Base-by-base conservation (phyloP, 2,888 invertebrate species). In the Cotesia congregata region DNA sequence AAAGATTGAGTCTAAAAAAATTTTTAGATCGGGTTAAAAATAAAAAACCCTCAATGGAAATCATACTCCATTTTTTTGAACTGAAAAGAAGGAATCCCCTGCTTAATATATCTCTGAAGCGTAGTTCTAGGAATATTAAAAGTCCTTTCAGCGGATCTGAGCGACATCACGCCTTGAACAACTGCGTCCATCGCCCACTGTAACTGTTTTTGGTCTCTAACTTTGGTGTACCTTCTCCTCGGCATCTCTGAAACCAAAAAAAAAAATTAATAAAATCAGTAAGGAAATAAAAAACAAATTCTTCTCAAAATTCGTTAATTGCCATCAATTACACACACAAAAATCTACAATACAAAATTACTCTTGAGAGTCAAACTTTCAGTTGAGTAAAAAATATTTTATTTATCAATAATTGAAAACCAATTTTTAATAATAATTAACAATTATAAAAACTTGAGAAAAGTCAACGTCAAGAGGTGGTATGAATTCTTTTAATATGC, bases 121-220 rank as follows among this genome's bases (percentile, higher is more conserved):
- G 84, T 83, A 0, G 87, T 86, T 68, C 86, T 85, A 0, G 86
- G 81, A 38, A 87, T 83, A 7, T 81, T 81, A 75, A 81, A 87
- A 6, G 80, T 75, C 7, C 77, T 75, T 0, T 83, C 86, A 1
- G 86, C 87, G 69, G 85, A 85, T 75, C 88, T 83, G 50, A 87
- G 77, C 0, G 88, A 86, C 83, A 88, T 81, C 80, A 85, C 81
- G 12, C 87, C 87, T 5, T 80, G 80, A 30, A 79, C 79, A 20
- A 87, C 82, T 0, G 86, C 86, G 4, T 84, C 82, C 76, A 87
- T 78, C 0, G 88, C 87, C 5, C 62, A 78, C 38, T 41, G 77
- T 64, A 86, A 12, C n/a, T 50, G 60, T 0, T 39, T 72, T 1
- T 69, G 77, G 20, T 82, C 80, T 41, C 79, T 67, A 74, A 72